Evolutionary conservation across 2,797 vertebrate species (phyloP).

Genomic region (Ctenochaetus hawaiiensis): DNA sequence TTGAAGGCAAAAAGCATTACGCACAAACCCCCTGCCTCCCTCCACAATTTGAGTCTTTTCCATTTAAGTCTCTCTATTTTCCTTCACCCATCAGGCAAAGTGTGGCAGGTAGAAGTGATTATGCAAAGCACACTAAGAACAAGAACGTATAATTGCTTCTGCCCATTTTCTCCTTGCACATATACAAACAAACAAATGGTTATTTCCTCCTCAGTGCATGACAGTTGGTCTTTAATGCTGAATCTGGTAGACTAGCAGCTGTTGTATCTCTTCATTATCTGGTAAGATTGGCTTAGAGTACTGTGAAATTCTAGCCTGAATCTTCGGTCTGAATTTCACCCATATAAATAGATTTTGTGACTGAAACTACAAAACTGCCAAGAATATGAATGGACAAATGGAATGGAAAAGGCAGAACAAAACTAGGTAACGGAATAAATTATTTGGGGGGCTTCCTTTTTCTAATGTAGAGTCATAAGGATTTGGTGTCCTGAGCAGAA

Average conservation of each 20-base stretch:
- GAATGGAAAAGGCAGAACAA: background rate
- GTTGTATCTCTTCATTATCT: slow-evolving; percentile 30
- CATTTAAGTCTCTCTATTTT: slow-evolving; percentile 20
- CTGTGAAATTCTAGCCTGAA: slow-evolving; percentile 5
- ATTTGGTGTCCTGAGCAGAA: slow-evolving; percentile 2
- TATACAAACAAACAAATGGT: slow-evolving; percentile 1
- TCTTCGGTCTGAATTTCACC: slow-evolving; percentile 17
- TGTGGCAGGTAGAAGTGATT: slow-evolving; percentile 14
- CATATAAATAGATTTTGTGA: slow-evolving; percentile 3
- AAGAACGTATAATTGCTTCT: background rate
- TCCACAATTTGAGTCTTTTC: background rate
- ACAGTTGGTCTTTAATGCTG: slow-evolving; percentile 32
- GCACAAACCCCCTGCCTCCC: background rate
- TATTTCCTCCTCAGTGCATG: slow-evolving; percentile 29
- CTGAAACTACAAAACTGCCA: slow-evolving; percentile 10
- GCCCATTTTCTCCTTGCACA: slow-evolving; percentile 11
- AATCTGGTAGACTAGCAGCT: slow-evolving; percentile 28
- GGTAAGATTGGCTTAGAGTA: slow-evolving; percentile 17
- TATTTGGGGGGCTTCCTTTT: background rate
- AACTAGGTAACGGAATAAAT: background rate
- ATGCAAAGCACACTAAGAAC: slow-evolving; percentile 23
- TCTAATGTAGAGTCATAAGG: slow-evolving; percentile 18
- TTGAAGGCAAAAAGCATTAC: slow-evolving; percentile 4
- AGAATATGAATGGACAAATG: background rate
- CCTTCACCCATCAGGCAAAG: background rate